These are phyloP conservation scores for Diadema setosum DNA, from an alignment of 35 echinoderm and acorn worm genomes.

Conservation along the genomic window DNA sequence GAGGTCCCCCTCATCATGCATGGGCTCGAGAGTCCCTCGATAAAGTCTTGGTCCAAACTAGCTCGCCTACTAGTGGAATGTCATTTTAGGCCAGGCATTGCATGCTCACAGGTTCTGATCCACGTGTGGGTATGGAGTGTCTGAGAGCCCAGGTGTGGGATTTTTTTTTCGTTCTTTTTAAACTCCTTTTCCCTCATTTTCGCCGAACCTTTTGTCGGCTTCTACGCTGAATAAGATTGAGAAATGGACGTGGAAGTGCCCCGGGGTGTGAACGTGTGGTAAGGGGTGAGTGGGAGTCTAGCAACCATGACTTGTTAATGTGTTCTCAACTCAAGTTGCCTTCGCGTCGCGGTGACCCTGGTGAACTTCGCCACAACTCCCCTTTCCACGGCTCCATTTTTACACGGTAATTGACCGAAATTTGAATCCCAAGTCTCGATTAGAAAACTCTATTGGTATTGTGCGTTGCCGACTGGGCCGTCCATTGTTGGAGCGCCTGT, in stretches of 20 bases:
- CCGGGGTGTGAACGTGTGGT: slow-evolving; percentile 11
- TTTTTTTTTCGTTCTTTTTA: too few relatives aligned
- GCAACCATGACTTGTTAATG: slow-evolving; percentile 6
- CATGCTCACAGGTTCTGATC: background rate
- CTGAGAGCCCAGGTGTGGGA: slow-evolving; percentile 6
- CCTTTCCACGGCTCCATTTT: background rate
- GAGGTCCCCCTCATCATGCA: background rate
- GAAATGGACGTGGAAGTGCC: background rate
- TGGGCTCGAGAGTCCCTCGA: too few relatives aligned
- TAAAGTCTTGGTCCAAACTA: too few relatives aligned
- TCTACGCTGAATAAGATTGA: background rate
- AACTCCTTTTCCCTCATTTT: background rate
- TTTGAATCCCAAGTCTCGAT: slow-evolving; percentile 15
- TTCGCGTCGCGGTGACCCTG: background rate
- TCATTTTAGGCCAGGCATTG: background rate
- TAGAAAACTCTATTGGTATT: slow-evolving; percentile 7
- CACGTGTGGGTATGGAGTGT: slow-evolving; percentile 16
- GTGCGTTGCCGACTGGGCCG: background rate
- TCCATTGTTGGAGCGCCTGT: background rate
- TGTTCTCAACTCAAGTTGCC: background rate
- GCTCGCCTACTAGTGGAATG: background rate
- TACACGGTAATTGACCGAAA: slow-evolving; percentile 31
- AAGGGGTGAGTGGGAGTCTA: background rate
- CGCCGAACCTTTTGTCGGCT: slow-evolving; percentile 16
- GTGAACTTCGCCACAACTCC: background rate